A percentile compares a stretch with the other conserved stretches of the same genome.
Evolutionary conservation across 2,113 vertebrate genomes (phyloP).

Genomic region (Sardina pilchardus): DNA sequence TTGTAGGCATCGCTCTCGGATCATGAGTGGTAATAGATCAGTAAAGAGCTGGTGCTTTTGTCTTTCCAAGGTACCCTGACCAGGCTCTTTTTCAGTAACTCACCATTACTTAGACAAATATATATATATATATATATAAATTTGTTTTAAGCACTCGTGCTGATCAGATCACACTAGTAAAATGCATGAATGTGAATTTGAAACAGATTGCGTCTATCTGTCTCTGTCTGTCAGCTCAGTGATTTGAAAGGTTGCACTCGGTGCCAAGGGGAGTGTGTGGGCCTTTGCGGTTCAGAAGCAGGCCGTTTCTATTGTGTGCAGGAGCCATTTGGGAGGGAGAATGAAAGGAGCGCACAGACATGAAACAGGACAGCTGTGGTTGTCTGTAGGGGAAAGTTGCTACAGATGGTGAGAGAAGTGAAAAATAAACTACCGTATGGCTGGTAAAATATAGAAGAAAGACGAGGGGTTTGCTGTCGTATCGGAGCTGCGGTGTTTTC

Average conservation of each 20-base stretch:
- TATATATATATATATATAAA: no score
- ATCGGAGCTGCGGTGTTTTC: constrained; percentile 30
- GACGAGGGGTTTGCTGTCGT: constrained; percentile 39
- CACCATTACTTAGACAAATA: neutral
- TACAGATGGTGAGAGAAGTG: constrained; percentile 73
- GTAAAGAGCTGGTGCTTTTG: neutral
- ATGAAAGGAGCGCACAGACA: constrained; percentile 67
- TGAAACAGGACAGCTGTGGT: constrained; percentile 77
- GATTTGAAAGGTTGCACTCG: constrained; percentile 35
- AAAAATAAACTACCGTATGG: constrained; percentile 63
- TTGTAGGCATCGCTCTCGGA: neutral
- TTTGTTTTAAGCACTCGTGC: neutral
- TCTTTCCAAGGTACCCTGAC: neutral
- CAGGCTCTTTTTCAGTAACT: neutral
- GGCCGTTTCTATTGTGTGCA: constrained; percentile 43
- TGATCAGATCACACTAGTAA: neutral
- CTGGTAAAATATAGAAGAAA: constrained; percentile 59
- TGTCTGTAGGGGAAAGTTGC: constrained; percentile 78
- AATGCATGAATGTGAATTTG: neutral
- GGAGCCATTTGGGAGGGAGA: constrained; percentile 48
- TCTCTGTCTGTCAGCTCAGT: constrained; percentile 23
- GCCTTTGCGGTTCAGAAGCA: constrained; percentile 40
- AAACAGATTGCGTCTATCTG: neutral
- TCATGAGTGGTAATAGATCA: neutral
- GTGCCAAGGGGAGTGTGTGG: constrained; percentile 35